Conservation (phyloP, 2,888 invertebrate genomes). For the Galeruca laticollis region DNA sequence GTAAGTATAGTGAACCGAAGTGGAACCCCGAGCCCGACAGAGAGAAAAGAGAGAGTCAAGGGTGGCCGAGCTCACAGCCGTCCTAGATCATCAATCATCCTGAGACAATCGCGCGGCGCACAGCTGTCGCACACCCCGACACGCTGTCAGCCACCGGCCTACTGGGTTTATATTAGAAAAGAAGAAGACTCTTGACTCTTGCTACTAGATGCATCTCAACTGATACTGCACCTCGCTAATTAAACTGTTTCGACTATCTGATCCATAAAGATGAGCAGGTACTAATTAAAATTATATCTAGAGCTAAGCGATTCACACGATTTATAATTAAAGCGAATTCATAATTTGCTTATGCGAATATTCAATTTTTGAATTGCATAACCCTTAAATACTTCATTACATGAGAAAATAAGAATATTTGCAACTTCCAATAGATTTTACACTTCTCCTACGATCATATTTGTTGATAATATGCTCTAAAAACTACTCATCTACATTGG, state of each 20-base stretch:
- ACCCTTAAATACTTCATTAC: too few relatives aligned
- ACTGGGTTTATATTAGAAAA: conserved; percentile 63
- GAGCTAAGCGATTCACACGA: background rate
- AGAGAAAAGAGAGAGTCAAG: conserved; percentile 64
- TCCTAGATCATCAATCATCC: conserved; percentile 74
- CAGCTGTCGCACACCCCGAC: conserved; percentile 70
- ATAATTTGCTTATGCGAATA: background rate
- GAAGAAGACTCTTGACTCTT: conserved; percentile 40
- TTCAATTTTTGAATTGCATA: background rate
- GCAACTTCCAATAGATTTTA: too few relatives aligned
- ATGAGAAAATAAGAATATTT: too few relatives aligned
- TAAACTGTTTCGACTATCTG: conserved; percentile 23
- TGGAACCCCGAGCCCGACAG: conserved; percentile 60
- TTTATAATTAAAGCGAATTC: background rate
- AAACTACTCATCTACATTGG: too few relatives aligned
- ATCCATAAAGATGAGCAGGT: conserved; percentile 18
- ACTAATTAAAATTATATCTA: background rate
- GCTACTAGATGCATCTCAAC: conserved; percentile 31
- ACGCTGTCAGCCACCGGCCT: conserved; percentile 62
- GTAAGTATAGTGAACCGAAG: conserved; percentile 59
- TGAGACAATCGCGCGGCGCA: conserved; percentile 72
- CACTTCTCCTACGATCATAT: too few relatives aligned
- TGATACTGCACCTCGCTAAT: conserved; percentile 25
- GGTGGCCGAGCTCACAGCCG: conserved; percentile 64
- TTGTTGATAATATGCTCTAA: too few relatives aligned